Base-by-base conservation (phyloP, 2,797 vertebrate species). In the Acrossocheilus wenchowensis region DNA sequence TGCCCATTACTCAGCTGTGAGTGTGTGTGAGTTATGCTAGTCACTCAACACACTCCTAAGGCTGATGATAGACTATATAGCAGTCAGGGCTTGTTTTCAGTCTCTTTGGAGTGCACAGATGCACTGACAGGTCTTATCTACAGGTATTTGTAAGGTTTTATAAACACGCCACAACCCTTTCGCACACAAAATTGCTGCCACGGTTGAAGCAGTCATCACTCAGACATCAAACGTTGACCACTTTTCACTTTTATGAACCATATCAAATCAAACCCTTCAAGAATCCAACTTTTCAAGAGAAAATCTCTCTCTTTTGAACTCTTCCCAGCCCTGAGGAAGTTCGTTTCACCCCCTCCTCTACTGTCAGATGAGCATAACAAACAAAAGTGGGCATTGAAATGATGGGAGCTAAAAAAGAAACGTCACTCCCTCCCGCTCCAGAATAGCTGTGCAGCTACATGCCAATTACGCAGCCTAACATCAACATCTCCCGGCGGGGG, bases 321-420 rank as follows among this genome's bases (percentile, higher is more conserved):
- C 3, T 83, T 68, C 54, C 77, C 73, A 87, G 84, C 17, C 64
- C 69, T 23, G 30, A 80, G 64, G 73, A 60, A 77, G 64, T 57
- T 50, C 6, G 78, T 60, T 48, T 68, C 19, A 2, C 50, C 69
- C 69, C 74, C 73, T 77, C 43, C 79, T 69, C 79, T 50, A 57
- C 74, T 41, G 64, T 77, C 50, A 78, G 75, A 83, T 80, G 74
- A 87, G 64, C 71, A 30, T 57, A 54, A 62, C 50, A 36, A 60
- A 85, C 81, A 90, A 74, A 85, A 87, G 82, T 87, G 57, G 75
- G n/a, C 75, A 85, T 88, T 87, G 80, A 90, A 82, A 84, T 39
- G 50, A 77, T 62, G 39, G 8, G 26, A 85, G 83, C 78, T 68
- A 57, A 79, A 79, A 69, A 57, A 39, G 60, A 48, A 66, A 62